phyloP scores from a whole-genome alignment of 2,797 vertebrate genomes.

The Enteromius mattozi region DNA sequence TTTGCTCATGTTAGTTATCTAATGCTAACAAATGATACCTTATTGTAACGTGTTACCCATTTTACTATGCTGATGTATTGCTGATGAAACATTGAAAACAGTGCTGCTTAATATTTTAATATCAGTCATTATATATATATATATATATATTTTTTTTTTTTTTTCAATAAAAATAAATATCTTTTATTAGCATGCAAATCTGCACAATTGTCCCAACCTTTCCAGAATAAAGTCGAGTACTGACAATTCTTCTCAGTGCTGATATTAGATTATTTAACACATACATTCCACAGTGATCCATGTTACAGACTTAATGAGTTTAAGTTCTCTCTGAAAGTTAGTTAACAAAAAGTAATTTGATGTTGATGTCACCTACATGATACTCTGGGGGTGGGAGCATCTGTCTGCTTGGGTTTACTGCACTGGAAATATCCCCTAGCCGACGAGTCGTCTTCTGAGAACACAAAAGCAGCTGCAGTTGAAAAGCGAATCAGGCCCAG shows the following conservation, averaged over 20 bases:
- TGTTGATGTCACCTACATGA: constrained; percentile 75
- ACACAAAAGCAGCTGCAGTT: constrained; percentile 48
- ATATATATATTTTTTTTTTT: too few species aligned
- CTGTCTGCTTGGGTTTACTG: constrained; percentile 66
- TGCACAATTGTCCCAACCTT: neutral
- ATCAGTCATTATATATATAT: too few species aligned
- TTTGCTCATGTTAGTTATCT: too few species aligned
- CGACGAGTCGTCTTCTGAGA: constrained; percentile 72
- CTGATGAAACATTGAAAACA: too few species aligned
- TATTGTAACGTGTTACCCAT: too few species aligned
- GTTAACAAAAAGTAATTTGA: constrained; percentile 29
- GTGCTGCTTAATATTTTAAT: too few species aligned
- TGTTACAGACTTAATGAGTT: neutral
- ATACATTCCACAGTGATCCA: neutral
- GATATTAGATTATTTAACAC: constrained; percentile 17
- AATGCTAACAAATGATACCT: too few species aligned
- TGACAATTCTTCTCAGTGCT: neutral
- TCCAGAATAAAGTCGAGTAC: neutral
- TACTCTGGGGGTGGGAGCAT: constrained; percentile 75
- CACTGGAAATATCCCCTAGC: constrained; percentile 87
- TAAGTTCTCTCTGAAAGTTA: constrained; percentile 32
- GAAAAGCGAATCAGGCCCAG: constrained; percentile 38
- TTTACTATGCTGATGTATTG: too few species aligned
- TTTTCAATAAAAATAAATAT: neutral
- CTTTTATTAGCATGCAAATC: neutral